Evolutionary conservation across 2,113 vertebrate genomes (phyloP), one percentile per base, ranked within the genome.

Genomic region (Stictonetta naevosa): DNA sequence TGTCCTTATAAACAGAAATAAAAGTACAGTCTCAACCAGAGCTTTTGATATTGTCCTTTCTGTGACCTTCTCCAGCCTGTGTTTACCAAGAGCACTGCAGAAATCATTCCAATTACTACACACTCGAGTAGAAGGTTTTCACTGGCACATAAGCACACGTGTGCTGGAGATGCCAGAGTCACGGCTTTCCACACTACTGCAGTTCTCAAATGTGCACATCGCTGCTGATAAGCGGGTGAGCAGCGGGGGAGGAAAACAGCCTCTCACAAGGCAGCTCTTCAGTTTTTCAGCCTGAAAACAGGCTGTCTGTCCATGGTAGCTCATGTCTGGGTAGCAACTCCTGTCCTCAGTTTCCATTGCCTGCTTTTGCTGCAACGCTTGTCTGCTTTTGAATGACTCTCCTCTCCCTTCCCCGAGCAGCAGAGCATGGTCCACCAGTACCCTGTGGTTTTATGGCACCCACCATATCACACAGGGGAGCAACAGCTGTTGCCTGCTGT

Each of bases 401-500:
- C 31, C 73, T 71, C 48, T 53, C 56, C 33, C 48, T 56, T 73
- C 38, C 59, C 62, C 38, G 46, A 31, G 25, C 58, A 83, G 64
- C 0, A 1, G n/a, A 91, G 68, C 63, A 75, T 56, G 77, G 76
- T n/a, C 52, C 68, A 88, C 22, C 16, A 1, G 53, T 59, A 82
- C 23, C 83, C 59, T 64, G 53, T 33, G 69, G 48, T 69, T 92
- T 80, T 26, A 38, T 2, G 68, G 36, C 0, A 2, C 75, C 66
- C 88, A 91, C 63, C 56, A 79, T 36, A 83, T 36, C 89, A 55
- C 3, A 21, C 40, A 44, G 38, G 75, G 72, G 34, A 95, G 44
- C 44, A 83, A 58, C 69, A 93, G 95, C 77, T 96, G 86, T 42
- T 90, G 40, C 63, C 93, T 89, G 25, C 59, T 95, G 88, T 92